A percentile compares a stretch with the other conserved stretches of the same genome.
Evolutionary conservation across 2,797 vertebrate species (phyloP).

Genomic region (Acipenser transmontanus): DNA sequence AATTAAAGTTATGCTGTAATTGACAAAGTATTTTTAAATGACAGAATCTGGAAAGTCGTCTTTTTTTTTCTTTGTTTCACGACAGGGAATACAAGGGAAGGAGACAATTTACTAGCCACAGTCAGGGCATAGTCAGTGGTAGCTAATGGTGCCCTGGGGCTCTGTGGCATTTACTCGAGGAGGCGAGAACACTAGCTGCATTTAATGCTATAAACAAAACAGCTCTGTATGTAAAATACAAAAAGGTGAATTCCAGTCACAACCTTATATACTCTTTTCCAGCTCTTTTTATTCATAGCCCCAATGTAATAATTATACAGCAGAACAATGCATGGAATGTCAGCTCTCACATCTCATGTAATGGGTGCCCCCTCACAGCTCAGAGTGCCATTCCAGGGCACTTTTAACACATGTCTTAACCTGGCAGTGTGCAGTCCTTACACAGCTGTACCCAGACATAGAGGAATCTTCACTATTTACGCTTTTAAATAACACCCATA

Average conservation of each 20-base stretch:
- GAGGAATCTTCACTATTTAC: neutral
- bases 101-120: neutral
- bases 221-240: neutral
- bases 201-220: neutral
- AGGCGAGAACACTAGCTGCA: neutral
- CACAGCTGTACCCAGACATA: neutral
- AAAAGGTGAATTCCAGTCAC: neutral
- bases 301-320: neutral
- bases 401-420: neutral
- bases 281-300: neutral
- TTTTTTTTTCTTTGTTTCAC: too few relatives aligned
- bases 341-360: neutral
- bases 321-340: neutral
- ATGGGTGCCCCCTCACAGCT: neutral
- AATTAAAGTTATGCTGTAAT: too few relatives aligned
- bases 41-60: too few relatives aligned
- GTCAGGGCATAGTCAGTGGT: neutral
- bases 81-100: too few relatives aligned
- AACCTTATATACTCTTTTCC: neutral
- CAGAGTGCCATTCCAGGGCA: neutral
- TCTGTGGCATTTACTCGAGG: neutral
- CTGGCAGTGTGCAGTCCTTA: constrained; percentile 1
- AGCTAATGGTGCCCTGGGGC: neutral
- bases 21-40: too few relatives aligned
- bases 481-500: neutral